Conservation (phyloP, 1,140 invertebrate genomes). For the Cataglyphis hispanica region DNA sequence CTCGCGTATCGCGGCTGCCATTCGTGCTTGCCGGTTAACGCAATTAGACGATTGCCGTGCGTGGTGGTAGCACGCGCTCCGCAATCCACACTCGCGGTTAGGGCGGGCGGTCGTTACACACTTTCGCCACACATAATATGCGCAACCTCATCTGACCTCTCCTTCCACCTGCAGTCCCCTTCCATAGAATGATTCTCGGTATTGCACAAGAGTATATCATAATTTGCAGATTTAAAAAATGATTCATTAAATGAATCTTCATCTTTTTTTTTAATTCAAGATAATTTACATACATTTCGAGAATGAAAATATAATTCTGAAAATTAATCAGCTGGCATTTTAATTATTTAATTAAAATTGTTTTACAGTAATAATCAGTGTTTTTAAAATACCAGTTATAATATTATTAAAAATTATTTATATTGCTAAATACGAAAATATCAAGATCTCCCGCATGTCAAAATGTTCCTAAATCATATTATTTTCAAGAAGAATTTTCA, state of each 20-base stretch:
- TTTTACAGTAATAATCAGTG: too few species aligned
- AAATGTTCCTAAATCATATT: background rate
- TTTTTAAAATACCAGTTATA: too few species aligned
- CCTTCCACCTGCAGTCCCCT: background rate
- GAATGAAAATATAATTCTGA: too few species aligned
- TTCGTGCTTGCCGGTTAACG: slow-evolving; percentile 75
- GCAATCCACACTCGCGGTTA: slow-evolving; percentile 75
- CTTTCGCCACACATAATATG: slow-evolving; percentile 78
- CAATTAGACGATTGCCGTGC: slow-evolving; percentile 76
- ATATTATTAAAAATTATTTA: too few species aligned
- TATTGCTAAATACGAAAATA: too few species aligned
- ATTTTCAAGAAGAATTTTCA: background rate
- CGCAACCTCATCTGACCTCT: slow-evolving; percentile 77
- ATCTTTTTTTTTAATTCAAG: background rate
- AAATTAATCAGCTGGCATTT: too few species aligned
- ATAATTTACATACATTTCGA: too few species aligned
- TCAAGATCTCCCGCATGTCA: too few species aligned
- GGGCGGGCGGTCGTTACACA: slow-evolving; percentile 76
- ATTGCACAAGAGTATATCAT: background rate
- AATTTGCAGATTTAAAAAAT: background rate
- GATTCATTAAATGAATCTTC: background rate
- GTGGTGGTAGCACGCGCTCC: slow-evolving; percentile 78
- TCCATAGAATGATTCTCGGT: background rate
- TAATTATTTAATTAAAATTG: too few species aligned
- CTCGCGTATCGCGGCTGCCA: slow-evolving; percentile 71